These are phyloP conservation scores for Bombus terrestris DNA, from an alignment of 1,140 invertebrate genomes.

Conservation along the genomic window DNA sequence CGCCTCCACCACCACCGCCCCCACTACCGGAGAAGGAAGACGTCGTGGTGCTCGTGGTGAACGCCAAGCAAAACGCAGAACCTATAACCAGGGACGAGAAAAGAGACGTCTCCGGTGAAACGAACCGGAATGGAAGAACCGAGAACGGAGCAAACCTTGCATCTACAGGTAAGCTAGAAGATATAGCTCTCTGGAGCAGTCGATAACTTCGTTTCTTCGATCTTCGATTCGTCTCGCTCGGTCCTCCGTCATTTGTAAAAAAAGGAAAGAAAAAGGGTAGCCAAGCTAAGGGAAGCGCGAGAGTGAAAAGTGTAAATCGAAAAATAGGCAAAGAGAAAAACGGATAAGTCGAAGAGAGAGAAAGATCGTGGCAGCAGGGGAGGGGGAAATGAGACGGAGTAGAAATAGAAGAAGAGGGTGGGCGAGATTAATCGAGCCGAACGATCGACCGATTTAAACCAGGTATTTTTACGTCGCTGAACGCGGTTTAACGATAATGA, in stretches of 20 bases:
- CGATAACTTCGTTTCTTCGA: not conserved
- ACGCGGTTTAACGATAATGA: slow-evolving; percentile 58
- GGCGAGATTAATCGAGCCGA: slow-evolving; percentile 6
- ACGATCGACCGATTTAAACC: slow-evolving; percentile 65
- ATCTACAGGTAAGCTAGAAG: slow-evolving; percentile 34
- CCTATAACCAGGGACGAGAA: slow-evolving; percentile 64
- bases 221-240: not conserved
- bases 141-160: slow-evolving; percentile 51
- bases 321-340: not conserved
- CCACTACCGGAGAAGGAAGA: slow-evolving; percentile 79
- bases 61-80: slow-evolving; percentile 61
- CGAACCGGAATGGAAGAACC: slow-evolving; percentile 68
- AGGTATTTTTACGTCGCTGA: slow-evolving; percentile 31
- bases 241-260: not conserved
- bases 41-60: slow-evolving; percentile 68
- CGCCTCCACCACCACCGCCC: slow-evolving; percentile 80
- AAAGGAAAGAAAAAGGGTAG: not conserved
- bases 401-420: not conserved
- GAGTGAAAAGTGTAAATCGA: not conserved
- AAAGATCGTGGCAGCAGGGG: accelerated
- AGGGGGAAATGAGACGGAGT: not conserved
- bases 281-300: not conserved
- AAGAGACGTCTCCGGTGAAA: slow-evolving; percentile 53
- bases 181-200: not conserved
- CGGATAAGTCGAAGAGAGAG: not conserved